These are phyloP conservation scores for Phoeniculus purpureus DNA, from an alignment of 2,797 vertebrate genomes.

Conservation along the genomic window DNA sequence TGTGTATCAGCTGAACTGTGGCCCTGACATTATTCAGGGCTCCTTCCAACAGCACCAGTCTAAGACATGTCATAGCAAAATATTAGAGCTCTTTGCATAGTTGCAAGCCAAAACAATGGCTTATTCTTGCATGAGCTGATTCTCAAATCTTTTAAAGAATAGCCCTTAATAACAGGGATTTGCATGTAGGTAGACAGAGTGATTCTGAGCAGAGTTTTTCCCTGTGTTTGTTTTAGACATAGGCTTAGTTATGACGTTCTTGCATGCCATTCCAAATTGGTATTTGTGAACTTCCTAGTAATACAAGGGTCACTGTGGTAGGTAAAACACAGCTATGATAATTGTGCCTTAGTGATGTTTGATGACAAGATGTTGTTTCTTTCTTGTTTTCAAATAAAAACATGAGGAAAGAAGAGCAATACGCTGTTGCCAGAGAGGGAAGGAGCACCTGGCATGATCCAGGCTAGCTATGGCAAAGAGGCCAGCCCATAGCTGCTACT, in stretches of 20 bases:
- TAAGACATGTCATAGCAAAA: background rate
- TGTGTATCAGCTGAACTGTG: constrained; percentile 4
- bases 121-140: background rate
- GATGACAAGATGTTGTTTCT: constrained; percentile 30
- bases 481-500: background rate
- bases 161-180: background rate
- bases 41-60: background rate
- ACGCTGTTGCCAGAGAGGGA: constrained; percentile 26
- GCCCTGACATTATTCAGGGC: background rate
- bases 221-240: constrained; percentile 8
- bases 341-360: background rate
- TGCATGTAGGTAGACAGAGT: background rate
- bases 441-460: background rate
- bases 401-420: background rate
- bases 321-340: constrained; percentile 47
- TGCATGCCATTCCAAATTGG: constrained; percentile 38
- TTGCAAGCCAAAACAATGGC: background rate
- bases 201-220: constrained; percentile 32
- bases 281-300: constrained; percentile 43
- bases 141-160: background rate
- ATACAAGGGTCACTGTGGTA: constrained; percentile 30
- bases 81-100: background rate
- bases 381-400: constrained; percentile 59
- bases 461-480: background rate
- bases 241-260: constrained; percentile 46